Conservation (phyloP, 2,113 vertebrate species). For the Chascanopsetta lugubris region DNA sequence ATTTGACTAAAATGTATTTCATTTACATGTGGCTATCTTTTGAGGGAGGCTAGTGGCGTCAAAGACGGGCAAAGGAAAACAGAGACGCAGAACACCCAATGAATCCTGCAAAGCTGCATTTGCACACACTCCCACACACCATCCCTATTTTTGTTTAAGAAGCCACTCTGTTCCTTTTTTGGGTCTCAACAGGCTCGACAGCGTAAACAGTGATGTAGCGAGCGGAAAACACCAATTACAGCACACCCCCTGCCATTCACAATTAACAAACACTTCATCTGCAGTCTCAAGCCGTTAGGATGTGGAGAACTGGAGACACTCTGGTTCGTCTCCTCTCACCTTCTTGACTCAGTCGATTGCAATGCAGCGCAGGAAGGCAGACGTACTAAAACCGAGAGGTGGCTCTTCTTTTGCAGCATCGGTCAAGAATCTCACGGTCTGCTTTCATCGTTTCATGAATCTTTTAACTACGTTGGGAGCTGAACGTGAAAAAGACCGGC, state of each 20-base stretch:
- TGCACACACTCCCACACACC: slow-evolving; percentile 54
- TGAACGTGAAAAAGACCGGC: slow-evolving; percentile 52
- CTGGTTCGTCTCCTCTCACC: slow-evolving; percentile 64
- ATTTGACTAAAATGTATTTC: neutral
- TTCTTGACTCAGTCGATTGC: slow-evolving; percentile 45
- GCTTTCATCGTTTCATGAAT: slow-evolving; percentile 40
- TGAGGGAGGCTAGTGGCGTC: slow-evolving; percentile 2
- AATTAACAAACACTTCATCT: slow-evolving; percentile 67
- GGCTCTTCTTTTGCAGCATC: slow-evolving; percentile 37
- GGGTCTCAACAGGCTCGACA: slow-evolving; percentile 43
- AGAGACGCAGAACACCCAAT: neutral
- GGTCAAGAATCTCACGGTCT: slow-evolving; percentile 33
- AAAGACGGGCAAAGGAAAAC: neutral
- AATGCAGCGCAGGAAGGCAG: slow-evolving; percentile 31
- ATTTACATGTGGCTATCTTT: neutral
- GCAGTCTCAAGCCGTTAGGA: slow-evolving; percentile 38
- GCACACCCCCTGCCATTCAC: slow-evolving; percentile 58
- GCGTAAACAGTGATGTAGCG: slow-evolving; percentile 63
- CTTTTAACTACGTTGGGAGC: slow-evolving; percentile 24
- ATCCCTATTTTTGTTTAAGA: slow-evolving; percentile 44
- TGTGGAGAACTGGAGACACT: slow-evolving; percentile 48
- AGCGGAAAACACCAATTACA: slow-evolving; percentile 75
- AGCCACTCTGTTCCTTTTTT: slow-evolving; percentile 44
- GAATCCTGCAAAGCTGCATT: slow-evolving; percentile 38
- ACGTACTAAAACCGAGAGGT: slow-evolving; percentile 29